Base-by-base conservation (phyloP, 2,888 invertebrate genomes). In the Xestia sexstrigata region DNA sequence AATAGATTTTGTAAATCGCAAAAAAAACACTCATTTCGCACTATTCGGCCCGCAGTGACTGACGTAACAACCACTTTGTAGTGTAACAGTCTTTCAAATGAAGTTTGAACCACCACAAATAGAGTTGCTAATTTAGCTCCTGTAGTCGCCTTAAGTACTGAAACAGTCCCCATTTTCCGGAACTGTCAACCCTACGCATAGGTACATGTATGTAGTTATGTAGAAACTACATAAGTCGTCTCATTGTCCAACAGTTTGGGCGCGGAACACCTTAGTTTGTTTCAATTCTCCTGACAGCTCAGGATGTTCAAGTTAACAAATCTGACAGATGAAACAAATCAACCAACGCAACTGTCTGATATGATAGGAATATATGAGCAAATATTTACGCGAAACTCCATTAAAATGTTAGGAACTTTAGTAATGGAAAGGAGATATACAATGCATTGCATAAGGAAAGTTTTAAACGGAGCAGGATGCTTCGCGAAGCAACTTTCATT, bases 221-320 rank as follows among this genome's bases (percentile, higher is more conserved):
- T 49, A 79, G 71, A 17, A 42, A 60, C 52, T 35, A 77, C 52
- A 85, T 66, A 63, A 70, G 72, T 71, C 55, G 66, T 58, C 55
- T 75, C 76, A 82, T 85, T 87, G 82, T 80, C 65, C n/a, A 79
- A 45, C 65, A 78, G 75, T 85, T 87, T 63, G 85, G 81, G 77
- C 77, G 80, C 87, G 87, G 87, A 87, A 87, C 87, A 83, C 73
- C 78, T 82, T 84, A 76, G 84, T 88, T 88, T 86, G 81, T 89
- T 88, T 89, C 89, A 89, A 89, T 89, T 88, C 79, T 62, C 45
- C 71, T 72, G 81, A 79, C 81, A 82, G 84, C 72, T 82, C 85
- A 77, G 83, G 87, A 85, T 74, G 83, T 65, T n/a, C 78, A 81
- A 83, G 75, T 83, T 87, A 88, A 87, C 88, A 82, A 87, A 77